Evolutionary conservation across 1,140 invertebrate genomes (phyloP), one percentile per base, ranked within the genome.

Genomic region (Drosophila lacteicornis): DNA sequence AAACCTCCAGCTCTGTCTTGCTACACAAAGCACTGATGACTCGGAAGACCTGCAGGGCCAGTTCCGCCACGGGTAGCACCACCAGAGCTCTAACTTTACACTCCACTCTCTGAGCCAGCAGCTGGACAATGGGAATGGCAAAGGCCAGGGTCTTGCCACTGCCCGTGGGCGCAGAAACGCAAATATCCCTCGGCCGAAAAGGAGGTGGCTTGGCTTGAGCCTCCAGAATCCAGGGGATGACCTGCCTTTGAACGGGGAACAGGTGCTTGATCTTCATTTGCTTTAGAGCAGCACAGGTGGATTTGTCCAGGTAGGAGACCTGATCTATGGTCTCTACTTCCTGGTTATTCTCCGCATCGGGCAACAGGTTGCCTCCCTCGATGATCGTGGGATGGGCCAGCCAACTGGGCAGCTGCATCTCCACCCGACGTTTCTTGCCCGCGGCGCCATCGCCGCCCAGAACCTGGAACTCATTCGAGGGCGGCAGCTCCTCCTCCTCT

Each of bases 131-230:
- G 13, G 99, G 99, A 61, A 99, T 93, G 67, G 97, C 97, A 95
- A 98, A 99, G 6, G 98, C 96, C 53, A 99, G 93, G 1, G 99
- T 99, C 94, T 99, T 99, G 11, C 99, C 99, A 95, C 98, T 99
- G 12, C 99, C 99, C 15, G 99, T 99, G 22, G 98, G 98, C 46
- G 98, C 98, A 25, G 98, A 99, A 42, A 99, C 97, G 94, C 98
- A 99, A n/a, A 99, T 94, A 93, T 99, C 99, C 76, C 95, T 94
- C 1, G 96, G 96, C 92, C 96, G 95, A 74, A 95, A 94, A 2
- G 94, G 92, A 66, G 93, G 82, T 43, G 95, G 94, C 65, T 95
- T 93, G 45, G 94, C 93, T 62, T 95, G 93, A 68, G 94, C 94
- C 70, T 95, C 93, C 8, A 98, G 83, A 42, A 99, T 93, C 94